Evolutionary conservation across 2,797 vertebrate species (phyloP).

Genomic region (Anguilla marmorata): DNA sequence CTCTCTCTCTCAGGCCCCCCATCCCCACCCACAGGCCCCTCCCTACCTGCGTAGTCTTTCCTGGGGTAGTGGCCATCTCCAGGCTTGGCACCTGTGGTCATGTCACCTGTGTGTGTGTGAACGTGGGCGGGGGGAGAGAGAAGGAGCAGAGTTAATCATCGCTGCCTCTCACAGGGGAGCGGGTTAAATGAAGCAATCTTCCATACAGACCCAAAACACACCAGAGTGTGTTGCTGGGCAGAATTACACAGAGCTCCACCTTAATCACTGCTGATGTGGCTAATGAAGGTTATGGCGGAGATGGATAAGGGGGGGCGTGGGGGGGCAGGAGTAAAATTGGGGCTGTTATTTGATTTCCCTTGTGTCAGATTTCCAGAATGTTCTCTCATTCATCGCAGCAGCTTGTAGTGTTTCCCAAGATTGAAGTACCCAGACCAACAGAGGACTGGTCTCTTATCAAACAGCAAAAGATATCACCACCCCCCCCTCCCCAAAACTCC

Average conservation of each 20-base stretch:
- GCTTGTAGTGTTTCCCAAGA: neutral
- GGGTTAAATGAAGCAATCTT: neutral
- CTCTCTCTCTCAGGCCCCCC: neutral
- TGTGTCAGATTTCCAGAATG: neutral
- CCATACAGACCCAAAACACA: neutral
- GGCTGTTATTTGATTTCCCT: neutral
- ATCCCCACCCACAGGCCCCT: neutral
- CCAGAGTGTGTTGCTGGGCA: neutral
- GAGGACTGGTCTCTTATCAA: neutral
- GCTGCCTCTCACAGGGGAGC: neutral
- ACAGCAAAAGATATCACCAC: neutral
- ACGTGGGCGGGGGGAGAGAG: constrained; percentile 28
- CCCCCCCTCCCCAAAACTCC: neutral
- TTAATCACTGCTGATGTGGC: neutral
- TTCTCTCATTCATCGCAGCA: neutral
- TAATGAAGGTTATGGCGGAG: neutral
- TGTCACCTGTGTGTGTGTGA: constrained; percentile 75
- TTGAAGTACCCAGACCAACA: neutral
- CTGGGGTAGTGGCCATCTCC: constrained; percentile 90
- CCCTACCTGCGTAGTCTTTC: constrained; percentile 87
- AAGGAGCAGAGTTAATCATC: neutral
- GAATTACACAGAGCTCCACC: neutral
- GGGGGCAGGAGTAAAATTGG: neutral
- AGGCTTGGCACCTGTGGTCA: constrained; percentile 83
- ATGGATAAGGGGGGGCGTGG: neutral